These are phyloP conservation scores for Melanotaenia boesemani DNA, from an alignment of 2,797 vertebrate genomes.

Conservation along the genomic window DNA sequence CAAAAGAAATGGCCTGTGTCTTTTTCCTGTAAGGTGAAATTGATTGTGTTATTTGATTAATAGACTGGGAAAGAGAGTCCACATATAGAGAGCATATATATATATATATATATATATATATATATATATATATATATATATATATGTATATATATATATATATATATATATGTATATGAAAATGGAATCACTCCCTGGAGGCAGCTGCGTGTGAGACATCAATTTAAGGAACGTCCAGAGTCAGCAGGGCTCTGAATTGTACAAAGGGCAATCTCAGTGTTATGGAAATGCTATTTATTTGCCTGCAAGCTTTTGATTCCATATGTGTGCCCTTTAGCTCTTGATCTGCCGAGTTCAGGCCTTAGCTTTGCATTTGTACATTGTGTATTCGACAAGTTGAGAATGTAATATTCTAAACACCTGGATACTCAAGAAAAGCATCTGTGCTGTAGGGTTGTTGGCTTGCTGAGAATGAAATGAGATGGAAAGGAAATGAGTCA, in stretches of 20 bases:
- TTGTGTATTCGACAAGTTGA: conserved; percentile 15
- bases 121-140: conserved; percentile 58
- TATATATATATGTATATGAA: conserved; percentile 73
- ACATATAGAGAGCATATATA: conserved; percentile 56
- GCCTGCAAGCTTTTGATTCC: conserved; percentile 68
- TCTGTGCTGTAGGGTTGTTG: conserved; percentile 32
- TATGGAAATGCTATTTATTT: conserved; percentile 81
- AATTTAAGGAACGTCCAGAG: conserved; percentile 81
- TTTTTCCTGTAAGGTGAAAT: conserved; percentile 54
- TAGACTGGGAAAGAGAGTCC: conserved; percentile 52
- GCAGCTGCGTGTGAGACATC: conserved; percentile 82
- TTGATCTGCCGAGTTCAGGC: conserved; percentile 21
- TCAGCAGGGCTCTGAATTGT: conserved; percentile 80
- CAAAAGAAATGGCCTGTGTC: conserved; percentile 50
- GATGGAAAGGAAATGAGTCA: conserved; percentile 13
- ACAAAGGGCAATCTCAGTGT: conserved; percentile 80
- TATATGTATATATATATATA: conserved; percentile 61
- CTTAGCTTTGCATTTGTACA: conserved; percentile 36
- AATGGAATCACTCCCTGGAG: conserved; percentile 79
- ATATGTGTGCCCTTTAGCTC: conserved; percentile 65
- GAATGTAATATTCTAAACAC: conserved; percentile 37
- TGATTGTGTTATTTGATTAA: conserved; percentile 78
- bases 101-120: conserved; percentile 63
- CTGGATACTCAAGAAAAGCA: conserved; percentile 19
- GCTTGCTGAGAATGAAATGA: conserved; percentile 17